phyloP scores from a whole-genome alignment of 2,113 vertebrate genomes.

The Ceyx margarethae region DNA sequence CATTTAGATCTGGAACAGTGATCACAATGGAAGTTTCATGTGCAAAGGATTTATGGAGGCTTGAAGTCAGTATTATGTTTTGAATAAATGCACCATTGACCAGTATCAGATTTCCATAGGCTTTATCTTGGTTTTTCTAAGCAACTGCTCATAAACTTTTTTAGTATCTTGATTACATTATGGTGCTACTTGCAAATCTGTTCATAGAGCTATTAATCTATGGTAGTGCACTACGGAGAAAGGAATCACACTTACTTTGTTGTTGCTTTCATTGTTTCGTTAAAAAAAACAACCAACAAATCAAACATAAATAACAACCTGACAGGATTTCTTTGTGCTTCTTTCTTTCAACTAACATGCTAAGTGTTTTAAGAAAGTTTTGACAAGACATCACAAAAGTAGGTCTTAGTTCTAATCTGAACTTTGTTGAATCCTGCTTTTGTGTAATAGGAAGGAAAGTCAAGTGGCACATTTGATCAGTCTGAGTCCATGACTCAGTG shows the following conservation, averaged over 20 bases:
- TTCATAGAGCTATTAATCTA: conserved; percentile 69
- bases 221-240: conserved; percentile 40
- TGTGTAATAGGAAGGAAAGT: background rate
- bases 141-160: conserved; percentile 73
- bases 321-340: background rate
- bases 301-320: background rate
- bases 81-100: conserved; percentile 71
- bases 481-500: background rate
- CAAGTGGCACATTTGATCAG: background rate
- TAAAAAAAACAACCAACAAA: background rate
- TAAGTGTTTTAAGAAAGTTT: conserved; percentile 10
- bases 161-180: conserved; percentile 53
- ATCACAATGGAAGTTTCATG: conserved; percentile 73
- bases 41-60: conserved; percentile 71
- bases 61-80: conserved; percentile 55
- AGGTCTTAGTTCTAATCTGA: background rate
- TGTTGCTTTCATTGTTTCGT: conserved; percentile 37
- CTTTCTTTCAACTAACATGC: background rate
- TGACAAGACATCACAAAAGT: background rate
- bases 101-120: conserved; percentile 71
- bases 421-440: conserved; percentile 2
- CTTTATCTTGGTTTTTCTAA: conserved; percentile 72
- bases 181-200: conserved; percentile 68
- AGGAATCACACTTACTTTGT: conserved; percentile 38
- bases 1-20: conserved; percentile 72